Evolutionary conservation across 2,113 vertebrate genomes (phyloP), one percentile per base, ranked within the genome.

Genomic region (Addax nasomaculatus): DNA sequence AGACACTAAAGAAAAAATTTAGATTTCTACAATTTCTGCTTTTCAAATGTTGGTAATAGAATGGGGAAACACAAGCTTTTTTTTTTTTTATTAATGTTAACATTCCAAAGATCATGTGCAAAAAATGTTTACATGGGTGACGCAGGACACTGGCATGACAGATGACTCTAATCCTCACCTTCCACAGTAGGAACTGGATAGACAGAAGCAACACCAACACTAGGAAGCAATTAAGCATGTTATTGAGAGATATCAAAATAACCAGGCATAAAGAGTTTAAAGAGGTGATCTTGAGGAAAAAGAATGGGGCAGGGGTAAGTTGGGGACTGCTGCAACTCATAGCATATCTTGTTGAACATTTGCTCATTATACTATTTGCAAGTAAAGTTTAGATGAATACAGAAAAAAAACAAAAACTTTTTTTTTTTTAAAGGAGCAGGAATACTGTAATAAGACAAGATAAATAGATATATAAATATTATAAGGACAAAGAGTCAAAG

Each of bases 1-100:
- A 96, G 90, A 89, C 33, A 84, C 51, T 33, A 21, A 53, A 85
- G 36, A 53, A 43, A 67, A 95, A 96, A 81, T 47, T 43, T n/a
- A 85, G 29, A 90, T 94, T 78, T 90, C 80, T 83, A 91, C 1
- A 84, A 80, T 62, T 57, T 57, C 27, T 93, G 6, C 27, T 88
- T 93, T 95, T 94, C 43, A 85, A 96, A 76, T 90, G n/a, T 86
- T 33, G 79, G 36, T 70, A 93, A 43, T 70, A 85, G 87, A 93
- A 78, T 39, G 6, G 83, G 33, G 33, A 89, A 80, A 51, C 17
- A 60, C 51, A 94, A 55, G 12, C 5, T 43, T 83, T 43, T 83
- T 43, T 83, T 43, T 83, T 21, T 79, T 90, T 85, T 95, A 78
- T 78, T 15, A 36, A 47, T 53, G 33, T 62, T 88, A 92, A 60